Evolutionary conservation across 1,140 invertebrate species (phyloP), one percentile per base, ranked within the genome.

Genomic region (Thrips palmi): DNA sequence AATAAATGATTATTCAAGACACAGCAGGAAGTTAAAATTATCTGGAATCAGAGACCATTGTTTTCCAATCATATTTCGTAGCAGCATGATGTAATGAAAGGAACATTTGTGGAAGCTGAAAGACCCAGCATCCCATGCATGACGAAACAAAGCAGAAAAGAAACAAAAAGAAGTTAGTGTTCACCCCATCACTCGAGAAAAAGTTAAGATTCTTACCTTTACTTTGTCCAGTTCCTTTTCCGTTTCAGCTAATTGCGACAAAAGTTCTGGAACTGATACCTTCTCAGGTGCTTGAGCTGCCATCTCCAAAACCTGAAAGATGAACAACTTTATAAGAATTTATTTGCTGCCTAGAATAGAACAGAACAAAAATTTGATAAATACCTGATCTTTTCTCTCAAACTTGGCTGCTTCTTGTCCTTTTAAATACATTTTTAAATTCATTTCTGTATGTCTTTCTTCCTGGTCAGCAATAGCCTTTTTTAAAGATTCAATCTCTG

Each of bases 171-270:
- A 32, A 8, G 30, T 12, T 6, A 32, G 18, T 32, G 7, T 32
- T 32, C 7, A 33, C n/a, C n/a, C n/a, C n/a, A n/a, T n/a, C n/a
- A n/a, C n/a, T n/a, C n/a, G 21, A 33, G 40, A 24, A 20, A 41
- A 22, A 15, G 24, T 10, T 35, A 7, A 17, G 3, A 18, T n/a
- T 3, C 64, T 69, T 65, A 85, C 80, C 70, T 78, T 76, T 48
- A 85, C 67, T 56, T 80, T 81, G 54, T 84, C 79, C 50, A 86
- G 65, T 62, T 86, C 80, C 25, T 68, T 72, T 59, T 82, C 76
- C 10, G 80, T 81, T 39, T 75, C 69, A 52, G 80, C 75, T 42
- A 86, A 57, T 52, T 85, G 76, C 52, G 78, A 70, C 47, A 83
- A 57, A 42, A 85, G 60, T 53, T 84, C 76, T 44, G 77, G 70